These are phyloP conservation scores for Parapsyche elsis DNA, from an alignment of 1,140 invertebrate species.

Conservation along the genomic window DNA sequence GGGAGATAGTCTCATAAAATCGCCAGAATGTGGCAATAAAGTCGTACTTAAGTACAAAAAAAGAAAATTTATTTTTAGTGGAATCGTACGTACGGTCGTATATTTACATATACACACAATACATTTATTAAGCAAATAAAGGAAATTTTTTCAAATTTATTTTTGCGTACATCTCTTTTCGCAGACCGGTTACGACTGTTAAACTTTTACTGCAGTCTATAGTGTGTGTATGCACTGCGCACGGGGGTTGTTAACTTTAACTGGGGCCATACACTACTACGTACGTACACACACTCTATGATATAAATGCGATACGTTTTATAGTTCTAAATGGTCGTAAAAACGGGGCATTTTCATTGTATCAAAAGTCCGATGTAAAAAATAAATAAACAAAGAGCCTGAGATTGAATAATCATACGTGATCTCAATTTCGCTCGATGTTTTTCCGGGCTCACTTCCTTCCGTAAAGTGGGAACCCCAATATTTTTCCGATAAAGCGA, in stretches of 20 bases:
- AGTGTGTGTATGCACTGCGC: background rate
- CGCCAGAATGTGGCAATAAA: no score
- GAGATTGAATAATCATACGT: slow-evolving; percentile 37
- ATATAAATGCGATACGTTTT: slow-evolving; percentile 24
- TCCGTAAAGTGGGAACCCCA: background rate
- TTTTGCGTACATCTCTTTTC: background rate
- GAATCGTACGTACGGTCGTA: background rate
- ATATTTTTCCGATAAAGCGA: slow-evolving; percentile 46
- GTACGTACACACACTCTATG: background rate
- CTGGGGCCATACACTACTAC: background rate
- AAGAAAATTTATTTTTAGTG: background rate
- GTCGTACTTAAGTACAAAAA: background rate
- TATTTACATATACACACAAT: background rate
- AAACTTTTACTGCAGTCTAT: slow-evolving; percentile 11
- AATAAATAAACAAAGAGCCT: background rate
- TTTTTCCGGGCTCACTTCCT: slow-evolving; percentile 14
- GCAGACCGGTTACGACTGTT: background rate
- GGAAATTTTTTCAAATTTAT: background rate
- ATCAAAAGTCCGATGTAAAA: background rate
- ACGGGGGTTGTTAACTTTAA: slow-evolving; percentile 16
- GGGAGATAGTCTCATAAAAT: no score
- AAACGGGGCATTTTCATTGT: background rate
- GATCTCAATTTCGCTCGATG: slow-evolving; percentile 39
- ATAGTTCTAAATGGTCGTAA: slow-evolving; percentile 17
- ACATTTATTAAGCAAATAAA: background rate